Evolutionary conservation across 2,797 vertebrate species (phyloP), one percentile per base, ranked within the genome.

Genomic region (Podargus strigoides): DNA sequence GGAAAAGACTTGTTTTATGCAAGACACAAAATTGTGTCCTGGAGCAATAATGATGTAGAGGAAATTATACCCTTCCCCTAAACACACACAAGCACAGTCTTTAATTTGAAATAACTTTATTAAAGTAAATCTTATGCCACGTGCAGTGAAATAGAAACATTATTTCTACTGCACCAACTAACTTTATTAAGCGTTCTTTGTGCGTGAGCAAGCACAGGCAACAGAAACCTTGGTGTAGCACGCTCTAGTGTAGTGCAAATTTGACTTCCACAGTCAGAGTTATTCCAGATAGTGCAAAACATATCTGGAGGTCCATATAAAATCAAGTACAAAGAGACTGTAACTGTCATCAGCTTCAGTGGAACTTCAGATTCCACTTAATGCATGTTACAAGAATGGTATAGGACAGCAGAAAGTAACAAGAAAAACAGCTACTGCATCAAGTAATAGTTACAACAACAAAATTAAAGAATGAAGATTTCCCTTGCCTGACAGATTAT

Each of bases 101-200:
- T 63, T 72, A 89, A 85, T 85, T 67, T 83, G 49, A 85, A 95
- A 81, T 64, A 83, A 85, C n/a, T 84, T 85, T n/a, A 66, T 81
- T 66, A 70, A 3, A 76, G 32, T 52, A 81, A 78, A 78, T 70
- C 23, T 69, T 90, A 70, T 5, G 14, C 56, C 59, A 74, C 5
- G 4, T 56, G 82, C 39, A 80, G 9, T 34, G 47, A 85, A 86
- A 93, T 47, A n/a, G 37, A 90, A 90, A 74, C 44, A 46, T 72
- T 14, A 9, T 56, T 88, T 47, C 55, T 58, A 68, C 22, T 60
- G 28, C 2, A 76, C 16, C 26, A 63, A 63, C 30, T 66, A 42
- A 86, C 49, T 79, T 42, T 13, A 85, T 74, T 42, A 46, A 77
- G 41, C 26, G 39, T n/a, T 80, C 47, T 52, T 32, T 58, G 5